These are phyloP conservation scores for Agelaius phoeniceus DNA, from an alignment of 2,113 vertebrate species.

Conservation along the genomic window DNA sequence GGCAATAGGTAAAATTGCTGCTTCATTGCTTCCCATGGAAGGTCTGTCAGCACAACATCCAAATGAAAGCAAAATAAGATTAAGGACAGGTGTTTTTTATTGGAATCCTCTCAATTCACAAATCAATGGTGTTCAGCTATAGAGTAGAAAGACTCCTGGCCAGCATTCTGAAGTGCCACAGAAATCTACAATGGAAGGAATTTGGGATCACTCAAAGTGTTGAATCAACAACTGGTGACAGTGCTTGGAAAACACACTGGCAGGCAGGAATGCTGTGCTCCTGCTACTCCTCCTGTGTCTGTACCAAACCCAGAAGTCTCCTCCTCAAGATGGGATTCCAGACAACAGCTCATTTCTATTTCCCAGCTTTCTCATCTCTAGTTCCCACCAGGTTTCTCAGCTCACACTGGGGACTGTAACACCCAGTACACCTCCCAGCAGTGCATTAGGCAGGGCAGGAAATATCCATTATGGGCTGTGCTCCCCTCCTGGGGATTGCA, in stretches of 20 bases:
- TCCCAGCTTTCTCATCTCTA: background rate
- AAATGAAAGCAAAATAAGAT: background rate
- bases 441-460: background rate
- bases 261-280: background rate
- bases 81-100: background rate
- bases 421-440: background rate
- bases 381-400: background rate
- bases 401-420: background rate
- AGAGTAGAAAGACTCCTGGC: background rate
- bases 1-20: background rate
- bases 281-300: background rate
- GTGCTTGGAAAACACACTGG: background rate
- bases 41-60: background rate
- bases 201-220: background rate
- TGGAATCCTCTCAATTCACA: background rate
- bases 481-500: background rate
- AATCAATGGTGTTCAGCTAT: background rate
- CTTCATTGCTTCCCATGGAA: background rate
- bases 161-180: background rate
- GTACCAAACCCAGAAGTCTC: background rate
- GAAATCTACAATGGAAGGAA: background rate
- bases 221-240: accelerated
- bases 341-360: background rate
- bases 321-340: background rate
- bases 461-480: background rate